Evolutionary conservation across 2,113 vertebrate genomes (phyloP).

Genomic region (Rousettus leschenaultii): DNA sequence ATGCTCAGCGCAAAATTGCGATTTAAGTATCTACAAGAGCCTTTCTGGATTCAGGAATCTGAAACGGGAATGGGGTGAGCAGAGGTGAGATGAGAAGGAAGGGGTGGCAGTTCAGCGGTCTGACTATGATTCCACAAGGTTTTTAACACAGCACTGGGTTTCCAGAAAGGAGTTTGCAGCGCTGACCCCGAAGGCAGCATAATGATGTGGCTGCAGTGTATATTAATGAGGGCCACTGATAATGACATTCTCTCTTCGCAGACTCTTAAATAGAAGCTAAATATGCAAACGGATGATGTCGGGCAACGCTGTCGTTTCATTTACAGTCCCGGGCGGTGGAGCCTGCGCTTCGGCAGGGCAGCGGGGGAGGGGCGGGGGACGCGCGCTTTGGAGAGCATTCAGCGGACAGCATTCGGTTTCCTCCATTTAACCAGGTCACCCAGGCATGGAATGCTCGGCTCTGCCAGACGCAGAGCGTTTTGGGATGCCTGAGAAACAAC

Average conservation of each 20-base stretch:
- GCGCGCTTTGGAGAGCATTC: constrained; percentile 47
- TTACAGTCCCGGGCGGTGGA: not conserved
- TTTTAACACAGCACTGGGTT: not conserved
- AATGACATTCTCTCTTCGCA: not conserved
- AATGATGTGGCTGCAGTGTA: not conserved
- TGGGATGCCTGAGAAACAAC: constrained; percentile 62
- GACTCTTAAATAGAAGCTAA: not conserved
- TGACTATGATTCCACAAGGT: not conserved
- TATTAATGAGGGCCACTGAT: not conserved
- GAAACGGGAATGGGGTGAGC: not conserved
- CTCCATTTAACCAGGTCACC: constrained; percentile 69
- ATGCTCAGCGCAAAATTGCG: not conserved
- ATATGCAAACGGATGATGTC: not conserved
- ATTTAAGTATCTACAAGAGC: not conserved
- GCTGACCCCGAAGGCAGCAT: not conserved
- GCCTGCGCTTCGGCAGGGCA: not conserved
- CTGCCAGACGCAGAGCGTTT: constrained; percentile 32
- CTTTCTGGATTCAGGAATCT: not conserved
- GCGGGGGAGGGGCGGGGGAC: not conserved
- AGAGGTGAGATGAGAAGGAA: not conserved
- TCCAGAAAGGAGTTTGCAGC: not conserved
- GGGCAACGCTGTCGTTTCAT: not conserved
- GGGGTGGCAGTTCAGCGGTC: not conserved
- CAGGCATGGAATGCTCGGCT: constrained; percentile 65
- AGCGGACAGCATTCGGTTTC: constrained; percentile 20